These are phyloP conservation scores for Eulemur coronatus DNA, from an alignment of 2,797 vertebrate genomes.

Conservation along the genomic window DNA sequence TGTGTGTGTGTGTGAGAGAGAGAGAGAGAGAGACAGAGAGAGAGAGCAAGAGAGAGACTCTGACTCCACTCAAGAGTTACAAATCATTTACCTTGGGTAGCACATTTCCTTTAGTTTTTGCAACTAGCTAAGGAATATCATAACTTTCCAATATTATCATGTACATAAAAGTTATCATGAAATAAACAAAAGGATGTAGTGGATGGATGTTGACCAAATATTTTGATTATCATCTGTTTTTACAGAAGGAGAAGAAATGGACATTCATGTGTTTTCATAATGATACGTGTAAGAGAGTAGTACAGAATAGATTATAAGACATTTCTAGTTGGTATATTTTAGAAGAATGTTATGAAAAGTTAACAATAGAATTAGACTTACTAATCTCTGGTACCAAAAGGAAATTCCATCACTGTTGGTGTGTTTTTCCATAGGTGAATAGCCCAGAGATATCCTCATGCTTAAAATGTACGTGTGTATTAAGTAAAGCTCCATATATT, in stretches of 20 bases:
- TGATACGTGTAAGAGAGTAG: not conserved
- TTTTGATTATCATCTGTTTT: not conserved
- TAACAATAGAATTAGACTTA: not conserved
- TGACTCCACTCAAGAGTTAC: not conserved
- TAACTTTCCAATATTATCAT: not conserved
- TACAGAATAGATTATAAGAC: not conserved
- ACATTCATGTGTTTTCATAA: not conserved
- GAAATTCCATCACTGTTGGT: not conserved
- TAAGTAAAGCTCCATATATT: not conserved
- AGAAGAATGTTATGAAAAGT: not conserved
- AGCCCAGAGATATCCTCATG: not conserved
- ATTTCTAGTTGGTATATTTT: not conserved
- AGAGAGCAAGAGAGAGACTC: not conserved
- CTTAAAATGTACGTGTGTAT: not conserved
- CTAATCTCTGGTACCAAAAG: not conserved
- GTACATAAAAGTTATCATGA: not conserved
- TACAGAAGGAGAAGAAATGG: not conserved
- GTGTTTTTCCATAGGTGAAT: not conserved
- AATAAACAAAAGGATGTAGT: not conserved
- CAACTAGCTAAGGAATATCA: not conserved
- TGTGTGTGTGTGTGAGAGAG: not conserved
- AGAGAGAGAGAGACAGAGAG: not conserved
- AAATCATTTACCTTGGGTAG: not conserved
- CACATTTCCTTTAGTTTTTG: not conserved
- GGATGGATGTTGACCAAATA: not conserved